Conservation (phyloP, 1,140 invertebrate genomes). For the Agrilus planipennis region DNA sequence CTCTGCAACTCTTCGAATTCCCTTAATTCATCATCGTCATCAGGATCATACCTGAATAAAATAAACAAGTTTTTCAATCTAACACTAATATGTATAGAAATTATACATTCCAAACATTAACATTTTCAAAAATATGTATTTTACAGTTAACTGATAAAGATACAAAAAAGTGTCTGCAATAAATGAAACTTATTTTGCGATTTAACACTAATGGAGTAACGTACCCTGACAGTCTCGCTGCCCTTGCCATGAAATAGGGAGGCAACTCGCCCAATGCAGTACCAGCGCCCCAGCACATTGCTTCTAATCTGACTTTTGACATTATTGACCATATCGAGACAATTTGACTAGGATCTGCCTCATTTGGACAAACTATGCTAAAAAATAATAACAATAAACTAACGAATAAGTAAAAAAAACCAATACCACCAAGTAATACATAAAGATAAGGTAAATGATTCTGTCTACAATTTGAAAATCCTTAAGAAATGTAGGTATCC, state of each 20-base stretch:
- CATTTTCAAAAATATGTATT: too few species aligned
- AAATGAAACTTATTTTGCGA: neutral
- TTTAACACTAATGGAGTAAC: neutral
- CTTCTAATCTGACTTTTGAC: slow-evolving; percentile 91
- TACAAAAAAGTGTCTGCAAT: too few species aligned
- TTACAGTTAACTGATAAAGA: too few species aligned
- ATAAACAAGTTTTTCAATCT: neutral
- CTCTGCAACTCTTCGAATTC: slow-evolving; percentile 64
- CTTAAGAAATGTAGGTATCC: too few species aligned
- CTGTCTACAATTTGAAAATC: too few species aligned
- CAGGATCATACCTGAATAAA: slow-evolving; percentile 45
- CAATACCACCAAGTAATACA: too few species aligned
- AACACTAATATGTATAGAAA: neutral
- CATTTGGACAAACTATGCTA: slow-evolving; percentile 66
- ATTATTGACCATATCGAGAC: slow-evolving; percentile 80
- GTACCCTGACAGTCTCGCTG: slow-evolving; percentile 63
- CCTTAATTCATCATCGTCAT: slow-evolving; percentile 67
- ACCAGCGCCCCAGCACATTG: slow-evolving; percentile 95
- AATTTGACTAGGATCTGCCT: slow-evolving; percentile 38
- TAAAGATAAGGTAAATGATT: too few species aligned
- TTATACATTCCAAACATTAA: slow-evolving; percentile 3
- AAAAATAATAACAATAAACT: slow-evolving; percentile 13
- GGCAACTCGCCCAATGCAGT: slow-evolving; percentile 96
- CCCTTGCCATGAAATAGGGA: slow-evolving; percentile 94
- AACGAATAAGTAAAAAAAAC: neutral